phyloP scores from a whole-genome alignment of 2,888 invertebrate genomes.

The Drepanosiphum platanoidis region DNA sequence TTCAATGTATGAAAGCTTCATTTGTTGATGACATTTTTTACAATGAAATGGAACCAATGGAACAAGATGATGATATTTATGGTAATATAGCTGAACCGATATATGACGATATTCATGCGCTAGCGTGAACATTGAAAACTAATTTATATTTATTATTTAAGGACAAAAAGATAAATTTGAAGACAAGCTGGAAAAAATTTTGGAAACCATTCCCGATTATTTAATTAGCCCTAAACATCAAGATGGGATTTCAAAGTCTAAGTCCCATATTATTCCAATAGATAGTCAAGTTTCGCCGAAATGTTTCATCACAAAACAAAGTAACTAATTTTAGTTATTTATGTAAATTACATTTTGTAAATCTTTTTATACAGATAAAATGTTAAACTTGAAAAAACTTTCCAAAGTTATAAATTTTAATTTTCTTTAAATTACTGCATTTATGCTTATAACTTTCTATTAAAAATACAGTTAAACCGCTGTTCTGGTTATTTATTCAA shows the following conservation, averaged over 20 bases:
- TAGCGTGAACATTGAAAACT: not conserved
- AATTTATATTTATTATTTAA: not conserved
- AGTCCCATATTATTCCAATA: constrained; percentile 10
- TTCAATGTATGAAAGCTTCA: constrained; percentile 87
- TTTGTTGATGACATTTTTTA: constrained; percentile 71
- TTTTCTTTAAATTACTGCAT: too few species aligned
- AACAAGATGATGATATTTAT: constrained; percentile 65
- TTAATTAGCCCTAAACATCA: constrained; percentile 37
- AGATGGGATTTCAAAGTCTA: constrained; percentile 18
- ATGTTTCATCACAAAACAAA: constrained; percentile 51
- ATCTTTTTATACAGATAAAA: too few species aligned
- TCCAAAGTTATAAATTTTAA: too few species aligned
- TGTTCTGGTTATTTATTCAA: too few species aligned
- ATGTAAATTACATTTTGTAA: too few species aligned
- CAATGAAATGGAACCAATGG: constrained; percentile 65
- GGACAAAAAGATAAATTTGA: constrained; percentile 59
- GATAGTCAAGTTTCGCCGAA: constrained; percentile 34
- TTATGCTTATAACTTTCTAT: too few species aligned
- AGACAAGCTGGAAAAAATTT: constrained; percentile 55
- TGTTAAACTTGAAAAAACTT: too few species aligned
- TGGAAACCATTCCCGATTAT: constrained; percentile 55
- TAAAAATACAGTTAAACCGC: too few species aligned
- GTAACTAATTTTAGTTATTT: constrained; percentile 11
- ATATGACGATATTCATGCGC: too few species aligned
- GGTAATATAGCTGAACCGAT: too few species aligned